Evolutionary conservation across 2,113 vertebrate genomes (phyloP).

Genomic region (Cavia aperea): DNA sequence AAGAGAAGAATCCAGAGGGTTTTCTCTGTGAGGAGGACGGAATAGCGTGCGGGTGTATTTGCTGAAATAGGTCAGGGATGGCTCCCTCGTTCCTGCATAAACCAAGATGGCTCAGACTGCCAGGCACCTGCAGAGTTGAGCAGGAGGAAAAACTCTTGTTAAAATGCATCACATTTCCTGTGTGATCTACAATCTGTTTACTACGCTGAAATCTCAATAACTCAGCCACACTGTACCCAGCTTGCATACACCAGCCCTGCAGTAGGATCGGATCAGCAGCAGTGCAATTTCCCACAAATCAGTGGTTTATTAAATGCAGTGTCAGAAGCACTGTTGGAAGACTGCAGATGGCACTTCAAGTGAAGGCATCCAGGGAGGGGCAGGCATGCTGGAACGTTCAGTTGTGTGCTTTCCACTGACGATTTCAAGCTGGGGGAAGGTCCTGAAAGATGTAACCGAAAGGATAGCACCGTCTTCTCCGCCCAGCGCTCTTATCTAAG

Average conservation of each 20-base stretch:
- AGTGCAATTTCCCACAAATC: accelerated
- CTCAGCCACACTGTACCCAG: accelerated
- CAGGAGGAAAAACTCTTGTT: neutral
- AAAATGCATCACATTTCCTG: neutral
- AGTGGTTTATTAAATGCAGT: neutral
- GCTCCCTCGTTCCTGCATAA: neutral
- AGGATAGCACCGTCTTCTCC: accelerated
- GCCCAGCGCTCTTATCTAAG: neutral
- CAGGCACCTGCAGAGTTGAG: neutral
- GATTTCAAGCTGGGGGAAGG: neutral
- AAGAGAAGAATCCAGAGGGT: neutral
- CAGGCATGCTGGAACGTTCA: neutral
- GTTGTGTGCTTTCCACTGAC: neutral
- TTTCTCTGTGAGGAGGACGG: neutral
- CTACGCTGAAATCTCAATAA: accelerated
- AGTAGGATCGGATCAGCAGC: accelerated
- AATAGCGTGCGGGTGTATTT: accelerated
- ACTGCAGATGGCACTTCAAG: neutral
- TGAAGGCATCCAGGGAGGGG: neutral
- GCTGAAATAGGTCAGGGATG: too few species aligned
- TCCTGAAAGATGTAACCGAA: neutral
- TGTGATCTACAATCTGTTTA: accelerated
- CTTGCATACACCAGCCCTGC: neutral
- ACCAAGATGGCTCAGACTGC: neutral
- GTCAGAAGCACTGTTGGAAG: neutral